Conservation (phyloP, 92 coral and sea anemone genomes). For the Desmophyllum pertusum region DNA sequence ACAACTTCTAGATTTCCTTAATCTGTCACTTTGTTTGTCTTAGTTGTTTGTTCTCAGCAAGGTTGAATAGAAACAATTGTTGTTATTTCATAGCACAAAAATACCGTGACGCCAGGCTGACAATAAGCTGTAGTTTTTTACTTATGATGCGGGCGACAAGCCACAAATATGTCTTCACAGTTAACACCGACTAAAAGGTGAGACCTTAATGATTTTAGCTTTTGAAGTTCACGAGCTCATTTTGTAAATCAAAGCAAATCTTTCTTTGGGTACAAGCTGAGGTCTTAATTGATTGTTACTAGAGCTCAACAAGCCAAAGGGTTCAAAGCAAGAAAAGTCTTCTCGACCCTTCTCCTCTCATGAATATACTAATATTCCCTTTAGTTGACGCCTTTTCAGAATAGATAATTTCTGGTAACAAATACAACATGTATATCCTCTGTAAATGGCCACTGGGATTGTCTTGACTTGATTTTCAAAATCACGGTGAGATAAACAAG, state of each 20-base stretch:
- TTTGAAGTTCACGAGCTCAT: not conserved
- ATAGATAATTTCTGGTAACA: too few relatives aligned
- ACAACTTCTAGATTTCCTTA: slow-evolving; percentile 30
- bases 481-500: not conserved
- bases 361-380: not conserved
- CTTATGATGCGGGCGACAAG: not conserved
- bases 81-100: slow-evolving; percentile 1
- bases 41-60: slow-evolving; percentile 30
- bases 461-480: not conserved
- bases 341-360: not conserved
- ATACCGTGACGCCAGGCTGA: not conserved
- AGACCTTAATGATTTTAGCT: not conserved
- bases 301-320: not conserved
- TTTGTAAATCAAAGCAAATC: not conserved
- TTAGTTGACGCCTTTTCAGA: not conserved
- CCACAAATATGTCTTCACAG: not conserved
- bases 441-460: not conserved
- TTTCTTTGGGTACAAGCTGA: not conserved
- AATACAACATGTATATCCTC: too few relatives aligned
- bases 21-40: slow-evolving; percentile 34
- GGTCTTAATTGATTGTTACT: not conserved
- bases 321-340: not conserved
- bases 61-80: slow-evolving; percentile 8
- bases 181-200: not conserved
- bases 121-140: not conserved